Percentiles rank a stretch among this genome's conserved stretches.
Conservation (phyloP, 2,888 invertebrate genomes). For the Blastobasis adustella region DNA sequence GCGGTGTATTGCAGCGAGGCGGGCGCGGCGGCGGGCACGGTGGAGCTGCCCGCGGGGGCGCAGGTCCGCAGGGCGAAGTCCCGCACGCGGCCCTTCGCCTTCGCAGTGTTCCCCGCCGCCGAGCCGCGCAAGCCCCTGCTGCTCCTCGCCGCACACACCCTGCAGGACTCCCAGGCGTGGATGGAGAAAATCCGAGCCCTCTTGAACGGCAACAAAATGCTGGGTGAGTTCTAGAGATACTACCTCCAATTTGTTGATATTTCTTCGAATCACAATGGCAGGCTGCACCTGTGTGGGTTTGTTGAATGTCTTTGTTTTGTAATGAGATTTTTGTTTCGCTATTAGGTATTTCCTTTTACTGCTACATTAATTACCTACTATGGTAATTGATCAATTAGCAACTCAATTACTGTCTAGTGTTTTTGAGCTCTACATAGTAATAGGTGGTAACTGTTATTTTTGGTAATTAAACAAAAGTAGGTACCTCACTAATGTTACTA, state of each 20-base stretch:
- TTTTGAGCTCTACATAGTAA: too few species aligned
- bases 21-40: constrained; percentile 58
- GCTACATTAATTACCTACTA: too few species aligned
- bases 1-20: constrained; percentile 73
- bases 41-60: constrained; percentile 75
- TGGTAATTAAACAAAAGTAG: too few species aligned
- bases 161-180: constrained; percentile 80
- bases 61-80: constrained; percentile 79
- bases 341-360: too few species aligned
- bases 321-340: too few species aligned
- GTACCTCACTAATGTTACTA: too few species aligned
- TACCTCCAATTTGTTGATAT: constrained; percentile 11
- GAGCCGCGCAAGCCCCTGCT: constrained; percentile 77
- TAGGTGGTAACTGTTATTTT: too few species aligned
- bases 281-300: neutral
- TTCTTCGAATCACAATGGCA: neutral
- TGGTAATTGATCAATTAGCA: too few species aligned
- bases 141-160: constrained; percentile 77
- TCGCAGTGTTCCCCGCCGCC: constrained; percentile 77
- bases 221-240: constrained; percentile 31
- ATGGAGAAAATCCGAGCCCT: constrained; percentile 77
- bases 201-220: constrained; percentile 53
- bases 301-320: neutral
- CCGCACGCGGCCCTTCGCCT: constrained; percentile 79
- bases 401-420: too few species aligned